A percentile compares a stretch with the other conserved stretches of the same genome.
Conservation (phyloP, 2,888 invertebrate genomes). For the Glyphotaelius pellucidus region DNA sequence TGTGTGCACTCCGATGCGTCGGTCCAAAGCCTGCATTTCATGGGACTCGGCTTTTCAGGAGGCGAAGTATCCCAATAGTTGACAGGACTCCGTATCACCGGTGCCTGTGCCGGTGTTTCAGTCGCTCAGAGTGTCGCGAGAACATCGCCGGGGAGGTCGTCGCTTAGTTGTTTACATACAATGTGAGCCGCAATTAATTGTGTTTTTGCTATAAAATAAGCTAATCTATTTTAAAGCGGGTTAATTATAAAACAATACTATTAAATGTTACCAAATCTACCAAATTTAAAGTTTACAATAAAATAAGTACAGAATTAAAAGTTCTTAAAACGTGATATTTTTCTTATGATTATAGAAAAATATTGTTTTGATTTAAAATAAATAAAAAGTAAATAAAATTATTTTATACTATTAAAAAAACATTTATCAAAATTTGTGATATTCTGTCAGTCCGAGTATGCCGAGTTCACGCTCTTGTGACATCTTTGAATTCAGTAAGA, state of each 20-base stretch:
- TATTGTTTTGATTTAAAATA: neutral
- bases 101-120: neutral
- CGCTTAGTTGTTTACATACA: constrained; percentile 1
- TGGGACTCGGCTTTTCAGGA: constrained; percentile 39
- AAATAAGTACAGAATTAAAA: neutral
- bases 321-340: neutral
- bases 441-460: neutral
- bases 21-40: constrained; percentile 11
- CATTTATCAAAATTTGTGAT: neutral
- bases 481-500: constrained; percentile 32
- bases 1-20: constrained; percentile 54
- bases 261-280: neutral
- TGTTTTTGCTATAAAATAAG: neutral
- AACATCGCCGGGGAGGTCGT: neutral
- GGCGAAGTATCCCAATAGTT: neutral
- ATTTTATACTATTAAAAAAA: neutral
- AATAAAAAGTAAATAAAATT: neutral
- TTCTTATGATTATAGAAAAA: neutral
- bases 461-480: constrained; percentile 9
- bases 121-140: constrained; percentile 13
- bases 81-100: neutral
- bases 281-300: neutral
- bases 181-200: neutral
- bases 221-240: neutral
- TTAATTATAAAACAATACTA: neutral